These are phyloP conservation scores for Leiothrix lutea DNA, from an alignment of 2,113 vertebrate species.

Conservation along the genomic window DNA sequence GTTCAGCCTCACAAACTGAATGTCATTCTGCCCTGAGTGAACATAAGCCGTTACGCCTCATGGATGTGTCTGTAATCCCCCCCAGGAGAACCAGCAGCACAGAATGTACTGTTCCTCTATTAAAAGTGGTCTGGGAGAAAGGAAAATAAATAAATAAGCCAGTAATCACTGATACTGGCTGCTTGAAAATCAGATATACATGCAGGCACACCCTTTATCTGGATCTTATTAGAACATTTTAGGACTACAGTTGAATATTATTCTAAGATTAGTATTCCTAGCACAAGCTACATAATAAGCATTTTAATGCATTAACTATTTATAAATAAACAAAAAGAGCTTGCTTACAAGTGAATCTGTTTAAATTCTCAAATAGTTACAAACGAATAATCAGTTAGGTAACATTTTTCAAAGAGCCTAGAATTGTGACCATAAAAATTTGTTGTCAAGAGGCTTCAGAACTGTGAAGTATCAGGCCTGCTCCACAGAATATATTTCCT, in stretches of 20 bases:
- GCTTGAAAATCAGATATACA: neutral
- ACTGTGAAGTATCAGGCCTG: neutral
- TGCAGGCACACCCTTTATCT: neutral
- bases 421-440: neutral
- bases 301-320: slow-evolving; percentile 46
- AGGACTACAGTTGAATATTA: neutral
- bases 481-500: neutral
- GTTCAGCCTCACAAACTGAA: neutral
- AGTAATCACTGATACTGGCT: neutral
- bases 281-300: slow-evolving; percentile 27
- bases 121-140: neutral
- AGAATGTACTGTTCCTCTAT: neutral
- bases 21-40: neutral
- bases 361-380: neutral
- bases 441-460: neutral
- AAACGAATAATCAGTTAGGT: neutral
- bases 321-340: slow-evolving; percentile 53
- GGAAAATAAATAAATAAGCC: neutral
- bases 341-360: slow-evolving; percentile 12
- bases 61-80: neutral
- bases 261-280: slow-evolving; percentile 39
- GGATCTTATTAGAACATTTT: slow-evolving; percentile 8
- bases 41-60: neutral
- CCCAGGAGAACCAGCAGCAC: neutral
- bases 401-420: neutral